A percentile compares a stretch with the other conserved stretches of the same genome.
These are phyloP conservation scores for Syritta pipiens DNA, from an alignment of 2,888 invertebrate genomes.

Conservation along the genomic window DNA sequence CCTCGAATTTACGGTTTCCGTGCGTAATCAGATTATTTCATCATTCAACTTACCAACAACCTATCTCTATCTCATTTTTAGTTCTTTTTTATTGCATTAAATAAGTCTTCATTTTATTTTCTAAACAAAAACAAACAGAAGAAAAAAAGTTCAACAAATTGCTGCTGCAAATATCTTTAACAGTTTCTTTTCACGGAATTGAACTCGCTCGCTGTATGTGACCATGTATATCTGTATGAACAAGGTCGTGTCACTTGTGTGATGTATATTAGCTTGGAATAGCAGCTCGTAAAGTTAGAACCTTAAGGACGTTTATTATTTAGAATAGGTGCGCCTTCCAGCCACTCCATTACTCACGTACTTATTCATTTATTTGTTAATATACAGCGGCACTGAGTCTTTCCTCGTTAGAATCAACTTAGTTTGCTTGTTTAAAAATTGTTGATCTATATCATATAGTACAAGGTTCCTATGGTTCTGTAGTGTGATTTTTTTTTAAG, in stretches of 20 bases:
- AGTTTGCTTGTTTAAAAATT: too few relatives aligned
- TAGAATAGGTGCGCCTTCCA: constrained; percentile 18
- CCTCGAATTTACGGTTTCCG: too few relatives aligned
- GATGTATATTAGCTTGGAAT: constrained; percentile 25
- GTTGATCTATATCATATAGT: too few relatives aligned
- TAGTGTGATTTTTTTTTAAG: constrained; percentile 34
- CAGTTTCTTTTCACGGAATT: constrained; percentile 19
- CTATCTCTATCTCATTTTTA: not conserved
- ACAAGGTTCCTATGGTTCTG: too few relatives aligned
- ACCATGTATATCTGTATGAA: not conserved
- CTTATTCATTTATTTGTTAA: constrained; percentile 22
- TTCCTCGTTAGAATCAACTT: too few relatives aligned
- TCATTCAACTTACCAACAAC: not conserved
- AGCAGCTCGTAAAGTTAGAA: constrained; percentile 34
- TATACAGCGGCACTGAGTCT: too few relatives aligned
- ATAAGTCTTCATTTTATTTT: constrained; percentile 8
- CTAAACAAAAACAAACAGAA: not conserved
- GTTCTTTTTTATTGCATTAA: constrained; percentile 7
- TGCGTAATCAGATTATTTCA: not conserved
- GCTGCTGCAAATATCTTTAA: constrained; percentile 7
- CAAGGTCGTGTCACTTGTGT: constrained; percentile 24
- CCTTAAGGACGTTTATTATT: constrained; percentile 26
- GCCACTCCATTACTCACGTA: constrained; percentile 9
- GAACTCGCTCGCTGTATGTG: not conserved
- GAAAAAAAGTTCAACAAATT: constrained; percentile 6